A percentile compares a stretch with the other conserved stretches of the same genome.
phyloP scores from a whole-genome alignment of 1,140 invertebrate species.

The Leptopilina clavipes region DNA sequence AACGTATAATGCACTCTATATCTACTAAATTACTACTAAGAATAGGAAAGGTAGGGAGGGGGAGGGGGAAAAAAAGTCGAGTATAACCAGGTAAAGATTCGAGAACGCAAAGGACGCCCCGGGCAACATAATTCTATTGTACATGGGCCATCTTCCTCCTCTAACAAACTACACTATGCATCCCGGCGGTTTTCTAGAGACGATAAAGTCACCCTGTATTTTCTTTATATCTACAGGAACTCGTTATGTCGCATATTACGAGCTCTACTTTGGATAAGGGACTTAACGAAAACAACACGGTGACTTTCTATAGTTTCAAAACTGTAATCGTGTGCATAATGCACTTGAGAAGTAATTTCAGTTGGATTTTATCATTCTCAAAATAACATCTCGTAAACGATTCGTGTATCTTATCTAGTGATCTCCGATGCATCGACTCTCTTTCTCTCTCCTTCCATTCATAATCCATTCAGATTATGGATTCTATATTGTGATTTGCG shows the following conservation, averaged over 20 bases:
- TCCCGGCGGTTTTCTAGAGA: slow-evolving; percentile 14
- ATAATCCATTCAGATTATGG: slow-evolving; percentile 18
- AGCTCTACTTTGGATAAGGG: slow-evolving; percentile 18
- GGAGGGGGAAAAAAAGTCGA: neutral
- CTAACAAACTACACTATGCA: slow-evolving; percentile 24
- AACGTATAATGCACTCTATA: slow-evolving; percentile 34
- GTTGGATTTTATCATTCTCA: neutral
- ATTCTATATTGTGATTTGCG: neutral
- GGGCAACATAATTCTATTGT: slow-evolving; percentile 28
- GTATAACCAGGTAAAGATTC: slow-evolving; percentile 16
- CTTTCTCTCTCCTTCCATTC: neutral
- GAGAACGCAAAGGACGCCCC: slow-evolving; percentile 24
- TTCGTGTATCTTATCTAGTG: slow-evolving; percentile 4
- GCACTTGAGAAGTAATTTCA: slow-evolving; percentile 17
- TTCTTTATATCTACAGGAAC: slow-evolving; percentile 29
- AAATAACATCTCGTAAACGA: slow-evolving; percentile 17
- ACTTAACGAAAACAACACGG: slow-evolving; percentile 26
- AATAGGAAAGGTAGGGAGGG: neutral
- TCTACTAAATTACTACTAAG: slow-evolving; percentile 28
- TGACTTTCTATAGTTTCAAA: slow-evolving; percentile 19
- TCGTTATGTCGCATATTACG: slow-evolving; percentile 31
- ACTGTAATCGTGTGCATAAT: slow-evolving; percentile 25
- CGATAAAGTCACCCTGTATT: slow-evolving; percentile 27
- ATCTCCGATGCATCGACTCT: neutral
- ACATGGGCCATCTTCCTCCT: slow-evolving; percentile 21